Conservation (phyloP, 1,140 invertebrate genomes). For the Mya arenaria region DNA sequence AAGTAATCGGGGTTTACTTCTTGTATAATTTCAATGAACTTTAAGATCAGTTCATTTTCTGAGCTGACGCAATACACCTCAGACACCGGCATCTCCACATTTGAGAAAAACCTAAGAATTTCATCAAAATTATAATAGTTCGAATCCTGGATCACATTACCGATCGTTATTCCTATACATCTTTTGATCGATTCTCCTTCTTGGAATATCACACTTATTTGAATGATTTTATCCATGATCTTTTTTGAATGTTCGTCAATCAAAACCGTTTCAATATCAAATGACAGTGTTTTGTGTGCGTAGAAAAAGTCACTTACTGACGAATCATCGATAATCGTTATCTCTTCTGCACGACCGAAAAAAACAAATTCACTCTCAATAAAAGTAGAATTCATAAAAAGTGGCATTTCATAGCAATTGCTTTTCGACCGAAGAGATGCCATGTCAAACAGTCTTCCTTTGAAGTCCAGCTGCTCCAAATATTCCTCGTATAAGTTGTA, state of each 20-base stretch:
- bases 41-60: neutral
- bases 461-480: neutral
- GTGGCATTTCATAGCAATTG: neutral
- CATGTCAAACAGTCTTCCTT: neutral
- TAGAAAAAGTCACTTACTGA: neutral
- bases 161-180: neutral
- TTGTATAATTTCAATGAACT: neutral
- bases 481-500: neutral
- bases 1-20: neutral
- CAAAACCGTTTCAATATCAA: conserved; percentile 5
- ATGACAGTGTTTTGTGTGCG: neutral
- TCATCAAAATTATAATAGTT: neutral
- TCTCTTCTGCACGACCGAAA: neutral
- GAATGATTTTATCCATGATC: neutral
- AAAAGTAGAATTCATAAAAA: neutral
- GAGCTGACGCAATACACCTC: neutral
- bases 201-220: neutral
- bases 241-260: neutral
- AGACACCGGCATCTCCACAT: neutral
- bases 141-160: neutral
- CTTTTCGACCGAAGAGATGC: too few species aligned
- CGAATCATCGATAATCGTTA: neutral
- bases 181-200: neutral
- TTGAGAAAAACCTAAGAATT: neutral
- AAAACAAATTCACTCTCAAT: neutral